Evolutionary conservation across 2,113 vertebrate genomes (phyloP).

Genomic region (Seriola quinqueradiata): DNA sequence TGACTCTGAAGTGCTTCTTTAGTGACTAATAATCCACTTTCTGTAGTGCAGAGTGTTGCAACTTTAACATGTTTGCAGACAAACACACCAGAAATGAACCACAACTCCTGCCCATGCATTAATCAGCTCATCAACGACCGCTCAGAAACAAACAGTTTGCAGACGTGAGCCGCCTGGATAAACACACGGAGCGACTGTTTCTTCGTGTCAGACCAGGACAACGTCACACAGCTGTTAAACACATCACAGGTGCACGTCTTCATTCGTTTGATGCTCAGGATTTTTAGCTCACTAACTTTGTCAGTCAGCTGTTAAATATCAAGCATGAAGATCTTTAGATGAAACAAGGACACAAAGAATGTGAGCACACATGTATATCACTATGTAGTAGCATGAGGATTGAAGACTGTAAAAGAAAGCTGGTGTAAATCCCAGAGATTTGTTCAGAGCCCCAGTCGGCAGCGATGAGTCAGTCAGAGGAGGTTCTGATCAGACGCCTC

Average conservation of each 20-base stretch:
- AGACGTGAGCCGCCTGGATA: neutral
- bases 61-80: neutral
- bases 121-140: neutral
- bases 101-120: neutral
- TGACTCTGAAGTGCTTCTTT: too few relatives aligned
- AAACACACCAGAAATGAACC: neutral
- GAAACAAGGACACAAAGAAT: too few relatives aligned
- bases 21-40: too few relatives aligned
- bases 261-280: too few relatives aligned
- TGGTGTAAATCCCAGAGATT: conserved; percentile 35
- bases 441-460: conserved; percentile 10
- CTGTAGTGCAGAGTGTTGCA: neutral
- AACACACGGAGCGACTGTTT: neutral
- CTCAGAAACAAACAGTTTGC: neutral
- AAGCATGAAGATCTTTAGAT: too few relatives aligned
- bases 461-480: conserved; percentile 24
- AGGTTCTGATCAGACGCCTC: conserved; percentile 22
- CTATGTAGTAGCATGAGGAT: neutral
- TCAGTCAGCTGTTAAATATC: too few relatives aligned
- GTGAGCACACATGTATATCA: too few relatives aligned
- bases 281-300: too few relatives aligned
- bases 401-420: neutral
- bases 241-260: too few relatives aligned
- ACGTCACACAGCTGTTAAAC: too few relatives aligned
- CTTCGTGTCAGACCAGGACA: too few relatives aligned